Evolutionary conservation across 2,113 vertebrate species (phyloP).

Genomic region (Chaetodon auriga): DNA sequence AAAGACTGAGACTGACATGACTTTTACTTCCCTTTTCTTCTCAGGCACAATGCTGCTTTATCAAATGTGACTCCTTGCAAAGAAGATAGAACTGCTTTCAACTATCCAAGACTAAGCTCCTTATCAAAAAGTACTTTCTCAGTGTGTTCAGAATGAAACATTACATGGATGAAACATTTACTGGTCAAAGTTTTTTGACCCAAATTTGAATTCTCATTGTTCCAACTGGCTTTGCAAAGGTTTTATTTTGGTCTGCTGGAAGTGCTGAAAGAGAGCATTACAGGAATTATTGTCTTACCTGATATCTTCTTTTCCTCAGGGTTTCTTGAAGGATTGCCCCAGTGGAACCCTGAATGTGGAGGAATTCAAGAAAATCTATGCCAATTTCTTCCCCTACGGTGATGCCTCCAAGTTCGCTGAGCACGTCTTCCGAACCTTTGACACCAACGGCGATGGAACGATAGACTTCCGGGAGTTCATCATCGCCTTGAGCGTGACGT

Average conservation of each 20-base stretch:
- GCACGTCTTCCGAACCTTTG: constrained; percentile 98
- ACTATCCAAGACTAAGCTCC: constrained; percentile 24
- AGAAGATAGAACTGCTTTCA: constrained; percentile 17
- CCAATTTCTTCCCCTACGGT: constrained; percentile 98
- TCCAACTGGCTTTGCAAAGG: neutral
- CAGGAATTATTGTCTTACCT: neutral
- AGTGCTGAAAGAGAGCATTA: neutral
- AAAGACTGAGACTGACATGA: constrained; percentile 39
- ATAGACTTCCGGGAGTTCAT: constrained; percentile 99
- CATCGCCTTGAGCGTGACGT: constrained; percentile 98
- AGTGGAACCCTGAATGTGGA: constrained; percentile 97
- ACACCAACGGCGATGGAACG: constrained; percentile 97
- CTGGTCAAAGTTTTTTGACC: neutral
- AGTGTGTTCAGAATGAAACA: neutral
- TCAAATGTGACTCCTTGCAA: constrained; percentile 39
- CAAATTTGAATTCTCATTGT: constrained; percentile 13
- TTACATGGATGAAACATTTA: constrained; percentile 18
- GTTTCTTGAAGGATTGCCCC: constrained; percentile 99
- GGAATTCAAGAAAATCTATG: constrained; percentile 99
- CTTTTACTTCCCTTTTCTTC: constrained; percentile 53
- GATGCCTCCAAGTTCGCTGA: constrained; percentile 98
- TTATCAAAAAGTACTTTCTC: constrained; percentile 26
- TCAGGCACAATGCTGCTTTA: constrained; percentile 43
- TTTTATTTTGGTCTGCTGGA: neutral
- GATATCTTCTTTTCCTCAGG: constrained; percentile 71